Conservation (phyloP, 1,140 invertebrate species). For the Centruroides sculpturatus region DNA sequence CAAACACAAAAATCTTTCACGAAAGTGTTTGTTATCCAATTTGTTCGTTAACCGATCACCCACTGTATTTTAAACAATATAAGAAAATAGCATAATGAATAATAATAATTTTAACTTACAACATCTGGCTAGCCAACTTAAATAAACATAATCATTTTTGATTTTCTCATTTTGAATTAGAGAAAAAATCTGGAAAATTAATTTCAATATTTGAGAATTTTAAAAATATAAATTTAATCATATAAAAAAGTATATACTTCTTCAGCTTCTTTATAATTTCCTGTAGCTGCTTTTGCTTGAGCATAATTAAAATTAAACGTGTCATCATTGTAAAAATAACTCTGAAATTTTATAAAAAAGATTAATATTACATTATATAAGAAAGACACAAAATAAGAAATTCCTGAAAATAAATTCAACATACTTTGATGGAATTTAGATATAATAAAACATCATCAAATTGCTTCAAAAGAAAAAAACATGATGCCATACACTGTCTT, state of each 20-base stretch:
- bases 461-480: slow-evolving; percentile 82
- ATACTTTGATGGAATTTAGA: slow-evolving; percentile 84
- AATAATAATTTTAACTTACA: slow-evolving; percentile 38
- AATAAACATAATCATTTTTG: slow-evolving; percentile 70
- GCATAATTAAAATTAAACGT: slow-evolving; percentile 96
- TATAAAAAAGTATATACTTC: slow-evolving; percentile 35
- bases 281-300: slow-evolving; percentile 84
- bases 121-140: slow-evolving; percentile 75
- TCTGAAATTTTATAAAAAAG: slow-evolving; percentile 22
- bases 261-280: slow-evolving; percentile 89
- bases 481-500: slow-evolving; percentile 93
- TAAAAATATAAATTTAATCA: not conserved
- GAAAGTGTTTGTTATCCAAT: too few relatives aligned
- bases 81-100: too few relatives aligned
- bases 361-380: not conserved
- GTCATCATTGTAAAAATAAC: slow-evolving; percentile 90
- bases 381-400: not conserved
- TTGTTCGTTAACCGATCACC: too few relatives aligned
- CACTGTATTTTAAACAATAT: too few relatives aligned
- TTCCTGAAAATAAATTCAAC: not conserved
- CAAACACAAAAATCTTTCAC: too few relatives aligned
- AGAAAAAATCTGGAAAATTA: slow-evolving; percentile 43
- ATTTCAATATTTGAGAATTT: not conserved
- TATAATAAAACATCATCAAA: slow-evolving; percentile 95
- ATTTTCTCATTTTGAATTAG: slow-evolving; percentile 70